Percentiles rank a stretch among this genome's conserved stretches.
phyloP scores from a whole-genome alignment of 2,113 vertebrate species.

The Triplophysa siluroides region DNA sequence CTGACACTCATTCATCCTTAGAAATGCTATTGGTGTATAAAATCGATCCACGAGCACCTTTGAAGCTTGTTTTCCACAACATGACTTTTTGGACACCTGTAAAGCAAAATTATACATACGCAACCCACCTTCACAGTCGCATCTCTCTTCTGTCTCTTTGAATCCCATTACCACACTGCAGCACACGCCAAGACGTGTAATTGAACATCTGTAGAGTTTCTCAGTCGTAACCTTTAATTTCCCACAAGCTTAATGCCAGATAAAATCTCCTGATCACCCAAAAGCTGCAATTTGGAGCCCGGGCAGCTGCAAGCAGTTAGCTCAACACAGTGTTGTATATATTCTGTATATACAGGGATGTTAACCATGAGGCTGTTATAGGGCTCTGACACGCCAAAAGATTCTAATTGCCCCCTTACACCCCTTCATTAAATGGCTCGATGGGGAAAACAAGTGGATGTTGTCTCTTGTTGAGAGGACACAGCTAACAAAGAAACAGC shows the following conservation, averaged over 20 bases:
- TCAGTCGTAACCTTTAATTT: constrained; percentile 71
- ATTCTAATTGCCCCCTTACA: constrained; percentile 54
- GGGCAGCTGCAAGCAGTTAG: constrained; percentile 75
- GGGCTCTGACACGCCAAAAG: constrained; percentile 52
- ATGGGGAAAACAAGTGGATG: constrained; percentile 46
- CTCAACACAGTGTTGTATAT: constrained; percentile 62
- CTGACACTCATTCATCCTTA: not conserved
- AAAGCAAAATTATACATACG: not conserved
- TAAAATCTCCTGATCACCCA: constrained; percentile 58
- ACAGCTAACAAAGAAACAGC: not conserved
- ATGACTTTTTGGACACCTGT: not conserved
- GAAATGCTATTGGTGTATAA: no score
- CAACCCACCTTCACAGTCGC: not conserved
- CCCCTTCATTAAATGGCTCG: constrained; percentile 54
- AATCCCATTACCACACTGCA: not conserved
- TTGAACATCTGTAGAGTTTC: constrained; percentile 50
- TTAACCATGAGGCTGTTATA: constrained; percentile 43
- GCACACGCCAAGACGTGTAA: constrained; percentile 19
- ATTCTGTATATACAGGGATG: constrained; percentile 53
- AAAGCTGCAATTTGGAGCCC: constrained; percentile 71
- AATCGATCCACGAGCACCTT: not conserved
- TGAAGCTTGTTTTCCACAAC: not conserved
- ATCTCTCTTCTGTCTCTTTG: constrained; percentile 29
- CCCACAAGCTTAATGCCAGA: constrained; percentile 68
- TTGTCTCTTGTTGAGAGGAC: constrained; percentile 21